phyloP scores from a whole-genome alignment of 1,140 invertebrate genomes.

The Coelopa frigida region DNA sequence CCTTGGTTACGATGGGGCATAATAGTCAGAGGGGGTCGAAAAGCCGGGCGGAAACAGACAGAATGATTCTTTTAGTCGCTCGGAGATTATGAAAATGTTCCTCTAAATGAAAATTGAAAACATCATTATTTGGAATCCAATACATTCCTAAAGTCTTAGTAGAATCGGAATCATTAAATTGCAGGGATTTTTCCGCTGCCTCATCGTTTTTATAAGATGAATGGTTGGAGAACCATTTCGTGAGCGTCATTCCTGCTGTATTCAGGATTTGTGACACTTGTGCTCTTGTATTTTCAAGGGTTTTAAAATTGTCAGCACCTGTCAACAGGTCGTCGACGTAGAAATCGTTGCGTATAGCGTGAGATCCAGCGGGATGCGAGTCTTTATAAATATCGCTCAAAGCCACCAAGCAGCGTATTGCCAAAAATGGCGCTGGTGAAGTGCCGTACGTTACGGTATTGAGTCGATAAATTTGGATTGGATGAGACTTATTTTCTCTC shows the following conservation, averaged over 20 bases:
- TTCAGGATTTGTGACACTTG: not conserved
- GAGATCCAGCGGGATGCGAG: too few relatives aligned
- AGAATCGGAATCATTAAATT: not conserved
- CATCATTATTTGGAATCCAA: not conserved
- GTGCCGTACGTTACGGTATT: conserved; percentile 43
- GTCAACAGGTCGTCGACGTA: conserved; percentile 3
- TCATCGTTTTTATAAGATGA: not conserved
- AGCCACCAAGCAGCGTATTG: conserved; percentile 20
- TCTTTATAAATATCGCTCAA: not conserved
- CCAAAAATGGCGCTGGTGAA: conserved; percentile 27
- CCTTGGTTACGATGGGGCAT: not conserved
- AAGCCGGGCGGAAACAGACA: not conserved
- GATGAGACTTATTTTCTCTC: conserved; percentile 27
- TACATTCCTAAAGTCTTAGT: not conserved
- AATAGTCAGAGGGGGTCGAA: not conserved
- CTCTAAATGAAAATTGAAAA: not conserved
- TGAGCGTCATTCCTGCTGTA: not conserved
- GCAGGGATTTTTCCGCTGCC: not conserved
- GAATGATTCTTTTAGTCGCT: not conserved
- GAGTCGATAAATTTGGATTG: conserved; percentile 24
- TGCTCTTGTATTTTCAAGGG: not conserved
- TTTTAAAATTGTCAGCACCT: not conserved
- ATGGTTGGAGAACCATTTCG: not conserved
- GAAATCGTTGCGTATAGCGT: not conserved
- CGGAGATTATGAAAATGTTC: not conserved